Base-by-base conservation (phyloP, 2,797 vertebrate genomes). In the Ceyx erithaca region DNA sequence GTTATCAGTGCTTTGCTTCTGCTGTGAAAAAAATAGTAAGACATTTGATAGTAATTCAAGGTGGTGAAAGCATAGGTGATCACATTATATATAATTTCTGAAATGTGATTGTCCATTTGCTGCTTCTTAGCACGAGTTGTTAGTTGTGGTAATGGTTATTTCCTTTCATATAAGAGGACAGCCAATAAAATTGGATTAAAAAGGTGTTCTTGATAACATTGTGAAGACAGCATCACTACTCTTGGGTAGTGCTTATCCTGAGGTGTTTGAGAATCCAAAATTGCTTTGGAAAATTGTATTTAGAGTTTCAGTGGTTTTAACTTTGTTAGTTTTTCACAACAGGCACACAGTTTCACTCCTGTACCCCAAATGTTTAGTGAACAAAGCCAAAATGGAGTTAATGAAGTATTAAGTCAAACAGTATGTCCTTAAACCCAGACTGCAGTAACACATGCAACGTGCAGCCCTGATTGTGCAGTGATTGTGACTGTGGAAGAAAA, bases 221-320 rank as follows among this genome's bases (percentile, higher is more conserved):
- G 26, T 37, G 52, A 83, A 52, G 76, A 76, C 48, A 77, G n/a
- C 62, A 67, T 43, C 1, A 9, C 77, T 85, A 9, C 21, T 79
- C n/a, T 64, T 80, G 17, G 3, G 17, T 78, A 66, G 62, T 76
- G 51, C 33, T 82, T 91, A 33, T 37, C 14, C 62, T 54, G 33
- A 40, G 26, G 9, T 58, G 22, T 71, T 87, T 91, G 54, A 71
- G 91, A 49, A 76, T 92, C 37, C 52, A 66, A 40, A 37, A 72
- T 85, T 64, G 54, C 37, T 88, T 93, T 95, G 86, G 52, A 76
- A 72, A 55, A 82, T 70, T 72, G 54, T 85, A 61, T 89, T 87
- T 63, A 80, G 45, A 78, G 55, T 80, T 92, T 89, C 43, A 49
- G 1, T 71, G 31, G 52, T 33, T 90, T 79, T 76, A 78, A 37